Evolutionary conservation across 2,888 invertebrate genomes (phyloP), one percentile per base, ranked within the genome.

Genomic region (Eudasyphora cyanicolor): DNA sequence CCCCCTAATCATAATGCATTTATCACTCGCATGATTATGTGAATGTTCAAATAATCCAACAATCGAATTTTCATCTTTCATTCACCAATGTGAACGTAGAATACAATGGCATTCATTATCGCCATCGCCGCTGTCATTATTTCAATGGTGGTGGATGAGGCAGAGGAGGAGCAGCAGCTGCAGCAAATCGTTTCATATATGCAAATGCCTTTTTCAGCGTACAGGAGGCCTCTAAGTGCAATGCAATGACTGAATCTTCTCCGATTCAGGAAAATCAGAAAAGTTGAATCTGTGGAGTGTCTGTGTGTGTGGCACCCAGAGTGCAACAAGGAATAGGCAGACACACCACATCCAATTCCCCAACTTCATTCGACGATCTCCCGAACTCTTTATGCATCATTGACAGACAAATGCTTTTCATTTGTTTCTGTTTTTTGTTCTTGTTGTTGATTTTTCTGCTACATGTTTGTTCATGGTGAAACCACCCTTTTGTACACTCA

Each of bases 81-180:
- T 75, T 54, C 38, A n/a, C n/a, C n/a, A 76, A 5, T 49, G 51
- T 21, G 42, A 81, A 81, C n/a, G n/a, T n/a, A n/a, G n/a, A n/a
- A n/a, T n/a, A n/a, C 71, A 71, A 81, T 80, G 42, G 17, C 27
- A 14, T 80, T 80, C 54, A 71, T 76, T 80, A 54, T 76, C 62
- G 27, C 29, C 24, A 42, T 7, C 42, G 24, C 24, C 35, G 7
- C n/a, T n/a, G n/a, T 35, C 21, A 17, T n/a, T n/a, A n/a, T 57
- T 45, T 24, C 24, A 60, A 74, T 74, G 17, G 51, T 24, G 35
- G 17, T 62, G 49, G 12, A 6, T 49, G 49, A 21, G 17, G 14
- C 27, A 14, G n/a, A 12, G 29, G 69, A n/a, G 17, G 35, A 21
- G 27, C 42, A 27, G 1, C 14, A 12, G 24, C 21, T 54, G 24